Conservation (phyloP, 2,113 vertebrate genomes). For the Stictonetta naevosa region DNA sequence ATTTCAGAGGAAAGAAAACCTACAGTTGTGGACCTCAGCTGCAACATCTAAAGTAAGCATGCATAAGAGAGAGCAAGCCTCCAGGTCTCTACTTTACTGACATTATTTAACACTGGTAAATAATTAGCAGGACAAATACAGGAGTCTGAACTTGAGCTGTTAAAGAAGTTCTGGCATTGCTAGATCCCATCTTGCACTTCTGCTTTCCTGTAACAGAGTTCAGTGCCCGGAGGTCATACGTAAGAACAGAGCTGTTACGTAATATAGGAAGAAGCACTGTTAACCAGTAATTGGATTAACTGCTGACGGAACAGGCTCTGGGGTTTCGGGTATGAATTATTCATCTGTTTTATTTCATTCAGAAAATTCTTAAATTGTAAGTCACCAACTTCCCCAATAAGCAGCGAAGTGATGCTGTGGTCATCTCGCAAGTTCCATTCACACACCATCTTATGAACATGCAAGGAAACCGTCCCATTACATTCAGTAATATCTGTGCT, state of each 20-base stretch:
- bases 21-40: neutral
- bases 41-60: neutral
- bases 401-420: neutral
- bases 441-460: neutral
- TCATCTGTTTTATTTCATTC: neutral
- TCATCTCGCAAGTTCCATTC: neutral
- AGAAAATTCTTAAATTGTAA: slow-evolving; percentile 26
- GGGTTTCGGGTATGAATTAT: neutral
- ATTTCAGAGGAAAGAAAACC: neutral
- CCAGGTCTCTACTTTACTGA: rapidly evolving
- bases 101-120: neutral
- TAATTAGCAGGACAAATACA: neutral
- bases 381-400: neutral
- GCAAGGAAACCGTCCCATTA: neutral
- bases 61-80: neutral
- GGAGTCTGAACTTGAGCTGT: neutral
- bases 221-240: neutral
- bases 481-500: neutral
- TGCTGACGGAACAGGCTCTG: neutral
- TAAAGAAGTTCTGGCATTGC: neutral
- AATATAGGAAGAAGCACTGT: slow-evolving; percentile 9
- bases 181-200: neutral
- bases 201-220: neutral
- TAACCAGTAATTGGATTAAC: slow-evolving; percentile 39
- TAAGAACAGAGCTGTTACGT: neutral